phyloP scores from a whole-genome alignment of 2,797 vertebrate genomes.

The Spinus olivaceus region DNA sequence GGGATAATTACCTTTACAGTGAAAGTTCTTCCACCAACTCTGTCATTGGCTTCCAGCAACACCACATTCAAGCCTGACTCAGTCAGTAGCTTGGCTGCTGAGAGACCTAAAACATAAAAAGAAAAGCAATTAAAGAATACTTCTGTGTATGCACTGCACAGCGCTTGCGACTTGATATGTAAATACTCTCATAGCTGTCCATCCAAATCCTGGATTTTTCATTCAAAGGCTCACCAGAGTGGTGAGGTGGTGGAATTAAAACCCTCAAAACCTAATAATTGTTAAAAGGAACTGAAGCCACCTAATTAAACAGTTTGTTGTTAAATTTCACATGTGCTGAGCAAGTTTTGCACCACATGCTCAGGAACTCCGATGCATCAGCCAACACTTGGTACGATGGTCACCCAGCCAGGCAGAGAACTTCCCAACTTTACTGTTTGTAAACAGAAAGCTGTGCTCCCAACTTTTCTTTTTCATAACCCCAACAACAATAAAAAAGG shows the following conservation, averaged over 20 bases:
- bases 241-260: background rate
- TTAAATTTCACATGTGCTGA: background rate
- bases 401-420: background rate
- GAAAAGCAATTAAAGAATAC: background rate
- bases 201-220: background rate
- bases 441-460: background rate
- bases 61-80: constrained; percentile 86
- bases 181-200: background rate
- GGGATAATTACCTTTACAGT: constrained; percentile 83
- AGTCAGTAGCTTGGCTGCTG: constrained; percentile 90
- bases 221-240: background rate
- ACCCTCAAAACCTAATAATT: background rate
- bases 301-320: background rate
- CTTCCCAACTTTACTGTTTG: background rate
- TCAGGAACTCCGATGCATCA: background rate
- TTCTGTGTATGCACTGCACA: background rate
- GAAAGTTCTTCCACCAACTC: constrained; percentile 94
- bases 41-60: constrained; percentile 89
- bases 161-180: background rate
- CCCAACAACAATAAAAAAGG: background rate
- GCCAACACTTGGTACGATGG: background rate
- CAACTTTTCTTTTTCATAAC: background rate
- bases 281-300: background rate
- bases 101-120: constrained; percentile 80
- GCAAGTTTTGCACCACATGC: background rate